Evolutionary conservation across 2,797 vertebrate genomes (phyloP), one percentile per base, ranked within the genome.

Genomic region (Todus mexicanus): DNA sequence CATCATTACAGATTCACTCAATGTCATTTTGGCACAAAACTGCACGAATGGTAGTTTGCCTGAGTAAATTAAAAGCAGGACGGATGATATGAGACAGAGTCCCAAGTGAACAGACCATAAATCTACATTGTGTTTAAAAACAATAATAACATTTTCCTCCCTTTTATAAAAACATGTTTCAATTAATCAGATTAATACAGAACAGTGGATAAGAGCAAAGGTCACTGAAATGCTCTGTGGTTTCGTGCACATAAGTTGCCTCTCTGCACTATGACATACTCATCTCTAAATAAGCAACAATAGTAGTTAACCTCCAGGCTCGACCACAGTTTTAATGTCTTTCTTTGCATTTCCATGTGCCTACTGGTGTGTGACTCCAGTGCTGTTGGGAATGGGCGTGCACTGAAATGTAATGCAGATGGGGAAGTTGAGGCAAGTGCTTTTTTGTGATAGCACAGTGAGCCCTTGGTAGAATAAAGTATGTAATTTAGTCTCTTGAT

Each of bases 161-260:
- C 54, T 84, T 68, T 45, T 75, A 51, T 27, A 72, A 94, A 87
- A 89, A n/a, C 63, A 47, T 20, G 13, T 93, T 94, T 94, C 79
- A 42, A 57, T 53, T 64, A 33, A 42, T 87, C 54, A 79, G 45
- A n/a, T 48, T 89, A 74, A 88, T 82, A 48, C 37, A 13, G 78
- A 79, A 35, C 50, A 79, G 43, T 54, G n/a, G 40, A 29, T 38
- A 90, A 59, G 66, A 87, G 51, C 57, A 93, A 72, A 94, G 76
- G 70, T 87, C 2, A 0, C 59, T 75, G 77, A 59, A 73, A 54
- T 26, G 40, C 42, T 84, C 57, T 57, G 59, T 90, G 54, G 75
- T 71, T 84, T 71, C 17, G 11, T 68, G 42, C 15, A 21, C 4
- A 2, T 85, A 40, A 37, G 29, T 59, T 72, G 66, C 42, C 23